Evolutionary conservation across 2,113 vertebrate species (phyloP).

Genomic region (Ptychochromis oligacanthus): DNA sequence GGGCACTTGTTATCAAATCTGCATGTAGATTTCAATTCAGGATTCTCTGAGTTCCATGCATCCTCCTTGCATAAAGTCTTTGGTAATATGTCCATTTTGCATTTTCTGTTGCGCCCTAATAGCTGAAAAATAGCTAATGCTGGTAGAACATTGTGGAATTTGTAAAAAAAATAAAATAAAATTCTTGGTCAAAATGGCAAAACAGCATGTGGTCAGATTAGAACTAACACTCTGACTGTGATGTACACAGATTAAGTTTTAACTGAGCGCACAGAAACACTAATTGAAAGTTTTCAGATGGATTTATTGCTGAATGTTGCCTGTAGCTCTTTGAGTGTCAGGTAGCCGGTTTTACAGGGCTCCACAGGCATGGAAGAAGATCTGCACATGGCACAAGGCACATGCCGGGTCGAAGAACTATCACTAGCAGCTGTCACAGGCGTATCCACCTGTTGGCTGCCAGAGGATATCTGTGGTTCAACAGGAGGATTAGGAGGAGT

Average conservation of each 20-base stretch:
- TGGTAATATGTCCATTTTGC: background rate
- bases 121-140: background rate
- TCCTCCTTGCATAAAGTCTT: background rate
- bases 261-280: background rate
- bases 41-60: background rate
- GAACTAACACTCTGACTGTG: background rate
- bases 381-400: conserved; percentile 44
- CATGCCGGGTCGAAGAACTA: conserved; percentile 38
- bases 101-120: background rate
- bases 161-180: too few species aligned
- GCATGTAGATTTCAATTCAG: background rate
- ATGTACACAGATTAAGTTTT: background rate
- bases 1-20: background rate
- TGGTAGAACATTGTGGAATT: background rate
- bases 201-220: background rate
- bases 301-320: conserved; percentile 79
- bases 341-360: conserved; percentile 70
- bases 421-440: background rate
- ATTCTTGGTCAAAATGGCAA: too few species aligned
- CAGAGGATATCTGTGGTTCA: conserved; percentile 1
- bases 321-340: conserved; percentile 80
- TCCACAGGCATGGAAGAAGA: conserved; percentile 75
- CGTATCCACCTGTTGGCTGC: conserved; percentile 9
- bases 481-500: background rate
- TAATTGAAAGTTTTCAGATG: conserved; percentile 55